Base-by-base conservation (phyloP, 2,113 vertebrate species). In the Morone saxatilis region DNA sequence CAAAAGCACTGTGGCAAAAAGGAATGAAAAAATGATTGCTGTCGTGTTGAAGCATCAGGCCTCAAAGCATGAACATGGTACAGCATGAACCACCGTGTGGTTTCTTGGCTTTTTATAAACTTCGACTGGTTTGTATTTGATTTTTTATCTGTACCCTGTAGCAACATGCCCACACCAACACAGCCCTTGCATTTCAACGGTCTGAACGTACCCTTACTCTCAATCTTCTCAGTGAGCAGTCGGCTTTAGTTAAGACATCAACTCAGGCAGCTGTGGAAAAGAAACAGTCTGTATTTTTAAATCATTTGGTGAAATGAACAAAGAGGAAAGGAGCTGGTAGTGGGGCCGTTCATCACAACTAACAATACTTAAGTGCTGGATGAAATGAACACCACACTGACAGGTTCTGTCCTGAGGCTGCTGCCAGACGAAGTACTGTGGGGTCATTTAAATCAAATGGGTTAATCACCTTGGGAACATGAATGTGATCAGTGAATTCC, bases 241-340 rank as follows among this genome's bases (percentile, higher is more conserved):
- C 31, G 8, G 56, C 61, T 66, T 76, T 16, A 50, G 67, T 57
- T 75, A 9, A 75, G 66, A 48, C 65, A 76, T 72, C 19, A 17
- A 16, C 57, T 41, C 8, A 6, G 8, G 56, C 40, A 47, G 20
- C 73, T 22, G 56, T 76, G 50, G 51, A 80, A 77, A 56, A 57
- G 11, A 70, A 57, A 80, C 76, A 5, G 16, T 76, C 31, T 25
- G 47, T 25, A 22, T 38, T 73, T 54, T 61, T 20, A 61, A 40
- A 79, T 56, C 40, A 66, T 78, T 36, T 41, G 47, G 60, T 13
- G 16, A 56, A 73, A 68, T 65, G 9, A n/a, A 66, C 10, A 2
- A 67, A 36, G 63, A 20, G 38, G 17, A 51, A 50, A 59, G 8
- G 31, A 14, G 19, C 16, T 53, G 61, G 36, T 36, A 0, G 40